These are phyloP conservation scores for Bedellia somnulentella DNA, from an alignment of 2,888 invertebrate species.

Conservation along the genomic window DNA sequence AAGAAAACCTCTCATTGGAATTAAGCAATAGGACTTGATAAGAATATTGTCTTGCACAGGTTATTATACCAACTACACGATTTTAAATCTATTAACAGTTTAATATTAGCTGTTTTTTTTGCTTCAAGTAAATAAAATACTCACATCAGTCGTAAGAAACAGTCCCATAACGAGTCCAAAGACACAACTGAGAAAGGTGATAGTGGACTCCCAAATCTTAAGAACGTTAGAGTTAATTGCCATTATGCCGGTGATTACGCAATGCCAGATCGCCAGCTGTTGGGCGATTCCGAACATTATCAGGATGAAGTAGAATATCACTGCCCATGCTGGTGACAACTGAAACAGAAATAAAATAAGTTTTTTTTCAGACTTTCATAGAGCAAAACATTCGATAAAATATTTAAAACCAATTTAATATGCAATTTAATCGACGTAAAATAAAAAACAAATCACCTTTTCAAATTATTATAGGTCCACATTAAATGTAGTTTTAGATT, in stretches of 20 bases:
- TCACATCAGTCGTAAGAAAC: slow-evolving; percentile 83
- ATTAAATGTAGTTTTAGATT: too few species aligned
- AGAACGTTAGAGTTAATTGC: slow-evolving; percentile 73
- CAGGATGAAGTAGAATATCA: slow-evolving; percentile 81
- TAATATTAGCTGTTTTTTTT: too few species aligned
- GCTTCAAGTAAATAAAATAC: too few species aligned
- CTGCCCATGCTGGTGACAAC: slow-evolving; percentile 86
- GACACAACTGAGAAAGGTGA: slow-evolving; percentile 82
- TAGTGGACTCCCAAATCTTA: slow-evolving; percentile 78
- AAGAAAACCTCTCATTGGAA: too few species aligned
- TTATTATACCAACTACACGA: too few species aligned
- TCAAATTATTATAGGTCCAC: too few species aligned
- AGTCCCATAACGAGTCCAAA: slow-evolving; percentile 82
- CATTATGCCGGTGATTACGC: slow-evolving; percentile 83
- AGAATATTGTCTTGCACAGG: too few species aligned
- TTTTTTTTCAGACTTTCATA: not conserved
- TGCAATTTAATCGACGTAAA: too few species aligned
- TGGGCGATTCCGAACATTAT: slow-evolving; percentile 87
- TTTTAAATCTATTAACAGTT: too few species aligned
- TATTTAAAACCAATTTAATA: too few species aligned
- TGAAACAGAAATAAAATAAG: slow-evolving; percentile 23
- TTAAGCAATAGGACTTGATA: too few species aligned
- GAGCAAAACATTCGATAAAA: not conserved
- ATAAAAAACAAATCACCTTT: too few species aligned
- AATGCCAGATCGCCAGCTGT: slow-evolving; percentile 89